These are phyloP conservation scores for Oxytorus armatus DNA, from an alignment of 2,888 invertebrate genomes.

Conservation along the genomic window DNA sequence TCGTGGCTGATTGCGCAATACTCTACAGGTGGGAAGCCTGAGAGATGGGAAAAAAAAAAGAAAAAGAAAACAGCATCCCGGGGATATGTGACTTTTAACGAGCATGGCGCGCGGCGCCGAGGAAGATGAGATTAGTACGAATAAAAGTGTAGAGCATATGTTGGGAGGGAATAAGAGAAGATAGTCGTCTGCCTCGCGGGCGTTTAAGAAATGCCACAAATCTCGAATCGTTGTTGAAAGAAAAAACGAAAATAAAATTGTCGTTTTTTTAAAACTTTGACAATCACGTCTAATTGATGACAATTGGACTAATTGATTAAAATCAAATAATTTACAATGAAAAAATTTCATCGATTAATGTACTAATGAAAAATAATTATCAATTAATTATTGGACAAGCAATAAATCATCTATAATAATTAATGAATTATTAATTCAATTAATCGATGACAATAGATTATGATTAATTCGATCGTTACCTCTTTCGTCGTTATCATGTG, in stretches of 20 bases:
- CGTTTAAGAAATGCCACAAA: conserved; percentile 28
- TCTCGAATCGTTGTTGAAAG: neutral
- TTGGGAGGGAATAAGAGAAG: conserved; percentile 6
- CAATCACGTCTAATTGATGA: no score
- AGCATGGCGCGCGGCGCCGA: no score
- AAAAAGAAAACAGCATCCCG: conserved; percentile 17
- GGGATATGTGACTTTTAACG: neutral
- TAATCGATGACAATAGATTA: no score
- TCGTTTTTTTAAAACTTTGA: no score
- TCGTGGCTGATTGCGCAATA: conserved; percentile 44
- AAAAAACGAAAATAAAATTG: neutral
- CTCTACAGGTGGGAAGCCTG: no score
- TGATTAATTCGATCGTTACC: no score
- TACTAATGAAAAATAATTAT: neutral
- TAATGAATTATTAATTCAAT: no score
- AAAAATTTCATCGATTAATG: no score
- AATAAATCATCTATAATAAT: no score
- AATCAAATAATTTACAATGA: no score
- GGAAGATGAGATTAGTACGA: conserved; percentile 27
- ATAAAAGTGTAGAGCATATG: neutral
- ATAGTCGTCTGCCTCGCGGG: conserved; percentile 44
- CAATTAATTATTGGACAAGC: no score
- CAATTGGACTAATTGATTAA: no score
- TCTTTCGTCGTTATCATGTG: neutral
- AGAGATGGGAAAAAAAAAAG: neutral